Percentiles rank a stretch among this genome's conserved stretches.
phyloP scores from a whole-genome alignment of 2,888 invertebrate species.

The Choristoneura rosaceana region DNA sequence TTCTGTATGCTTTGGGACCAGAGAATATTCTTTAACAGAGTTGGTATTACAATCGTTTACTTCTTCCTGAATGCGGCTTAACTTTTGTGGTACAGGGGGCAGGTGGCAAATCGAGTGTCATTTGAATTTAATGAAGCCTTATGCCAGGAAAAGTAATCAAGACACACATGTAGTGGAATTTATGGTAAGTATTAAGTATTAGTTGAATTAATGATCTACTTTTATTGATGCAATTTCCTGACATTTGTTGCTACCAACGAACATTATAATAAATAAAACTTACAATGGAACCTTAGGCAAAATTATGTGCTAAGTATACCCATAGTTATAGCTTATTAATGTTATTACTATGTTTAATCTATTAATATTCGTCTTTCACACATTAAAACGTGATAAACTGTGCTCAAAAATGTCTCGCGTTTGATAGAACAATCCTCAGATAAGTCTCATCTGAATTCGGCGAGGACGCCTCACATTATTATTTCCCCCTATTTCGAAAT shows the following conservation, averaged over 20 bases:
- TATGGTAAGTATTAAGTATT: no score
- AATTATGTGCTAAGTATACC: no score
- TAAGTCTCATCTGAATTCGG: neutral
- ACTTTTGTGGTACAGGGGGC: no score
- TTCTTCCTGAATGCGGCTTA: no score
- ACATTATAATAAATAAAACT: no score
- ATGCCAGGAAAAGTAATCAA: neutral
- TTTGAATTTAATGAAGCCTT: neutral
- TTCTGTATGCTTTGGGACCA: neutral
- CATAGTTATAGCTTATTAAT: no score
- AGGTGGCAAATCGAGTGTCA: neutral
- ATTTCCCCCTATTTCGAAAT: neutral
- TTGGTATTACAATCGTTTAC: no score
- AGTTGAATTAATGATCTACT: no score
- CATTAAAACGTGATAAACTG: neutral
- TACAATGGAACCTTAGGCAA: no score
- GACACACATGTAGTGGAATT: neutral
- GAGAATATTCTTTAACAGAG: neutral
- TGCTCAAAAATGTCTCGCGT: neutral
- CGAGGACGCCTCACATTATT: neutral
- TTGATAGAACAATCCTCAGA: neutral
- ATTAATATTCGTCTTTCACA: neutral
- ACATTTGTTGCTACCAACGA: no score
- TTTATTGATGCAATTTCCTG: no score
- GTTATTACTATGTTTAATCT: neutral